Conservation (phyloP, 1,140 invertebrate genomes). For the Druon quercuslanigerum region DNA sequence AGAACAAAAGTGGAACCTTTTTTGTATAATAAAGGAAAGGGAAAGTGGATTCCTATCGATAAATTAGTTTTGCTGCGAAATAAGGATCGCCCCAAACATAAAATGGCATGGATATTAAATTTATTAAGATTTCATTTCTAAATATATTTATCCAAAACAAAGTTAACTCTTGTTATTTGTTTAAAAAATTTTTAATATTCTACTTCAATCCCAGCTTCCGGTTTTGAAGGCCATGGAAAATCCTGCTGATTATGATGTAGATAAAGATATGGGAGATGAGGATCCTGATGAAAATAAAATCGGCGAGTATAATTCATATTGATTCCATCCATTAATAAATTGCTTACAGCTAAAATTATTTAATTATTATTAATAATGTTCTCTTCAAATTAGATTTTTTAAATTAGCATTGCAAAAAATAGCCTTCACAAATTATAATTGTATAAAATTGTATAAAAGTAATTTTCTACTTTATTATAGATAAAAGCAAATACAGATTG, state of each 20-base stretch:
- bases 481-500: conserved; percentile 84
- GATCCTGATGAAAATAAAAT: conserved; percentile 68
- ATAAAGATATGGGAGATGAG: conserved; percentile 78
- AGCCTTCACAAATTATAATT: too few species aligned
- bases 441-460: conserved; percentile 1
- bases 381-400: too few species aligned
- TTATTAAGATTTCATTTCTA: background rate
- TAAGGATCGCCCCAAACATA: conserved; percentile 87
- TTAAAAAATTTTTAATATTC: background rate
- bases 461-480: conserved; percentile 61
- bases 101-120: conserved; percentile 77
- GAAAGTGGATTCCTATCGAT: conserved; percentile 90
- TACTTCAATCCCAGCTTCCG: conserved; percentile 77
- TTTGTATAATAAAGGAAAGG: conserved; percentile 94
- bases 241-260: conserved; percentile 87
- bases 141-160: conserved; percentile 1
- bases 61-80: conserved; percentile 92
- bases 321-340: conserved; percentile 3
- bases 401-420: too few species aligned
- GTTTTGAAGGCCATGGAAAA: conserved; percentile 86
- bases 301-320: conserved; percentile 52
- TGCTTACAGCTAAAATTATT: background rate
- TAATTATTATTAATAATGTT: background rate
- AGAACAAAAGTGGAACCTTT: conserved; percentile 93
- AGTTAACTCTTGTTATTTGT: conserved; percentile 16